phyloP scores from a whole-genome alignment of 2,797 vertebrate species.

The Gallirallus australis region DNA sequence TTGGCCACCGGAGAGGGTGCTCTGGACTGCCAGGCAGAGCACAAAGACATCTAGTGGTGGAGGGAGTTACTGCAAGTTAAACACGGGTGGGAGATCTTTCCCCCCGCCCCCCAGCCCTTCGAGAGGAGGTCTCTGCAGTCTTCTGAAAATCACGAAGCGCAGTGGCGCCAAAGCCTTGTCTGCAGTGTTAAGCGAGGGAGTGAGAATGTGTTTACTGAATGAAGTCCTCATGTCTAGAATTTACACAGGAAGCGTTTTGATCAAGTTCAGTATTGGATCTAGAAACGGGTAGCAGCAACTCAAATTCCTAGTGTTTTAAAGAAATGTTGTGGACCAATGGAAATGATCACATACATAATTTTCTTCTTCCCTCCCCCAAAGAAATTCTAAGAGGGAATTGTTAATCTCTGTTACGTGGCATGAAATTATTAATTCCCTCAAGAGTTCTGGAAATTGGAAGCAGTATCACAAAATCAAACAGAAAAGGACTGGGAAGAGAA shows the following conservation, averaged over 20 bases:
- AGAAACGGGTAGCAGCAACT: not conserved
- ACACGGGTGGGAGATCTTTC: not conserved
- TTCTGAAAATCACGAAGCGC: not conserved
- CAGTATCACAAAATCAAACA: not conserved
- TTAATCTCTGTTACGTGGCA: not conserved
- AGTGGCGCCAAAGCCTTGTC: not conserved
- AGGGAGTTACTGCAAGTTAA: not conserved
- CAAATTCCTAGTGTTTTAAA: not conserved
- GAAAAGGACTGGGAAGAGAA: not conserved
- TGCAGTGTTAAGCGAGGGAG: accelerated
- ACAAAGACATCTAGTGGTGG: not conserved
- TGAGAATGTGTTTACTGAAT: not conserved
- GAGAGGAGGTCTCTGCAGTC: accelerated
- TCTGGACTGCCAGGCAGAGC: not conserved
- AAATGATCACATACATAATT: not conserved
- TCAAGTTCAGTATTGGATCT: accelerated
- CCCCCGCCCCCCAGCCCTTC: accelerated
- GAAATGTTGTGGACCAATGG: not conserved
- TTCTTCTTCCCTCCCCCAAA: not conserved
- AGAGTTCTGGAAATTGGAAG: not conserved
- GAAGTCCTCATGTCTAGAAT: accelerated
- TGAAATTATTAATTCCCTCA: not conserved
- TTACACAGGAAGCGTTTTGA: accelerated
- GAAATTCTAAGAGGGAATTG: not conserved
- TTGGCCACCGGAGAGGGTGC: accelerated